Evolutionary conservation across 1,140 invertebrate species (phyloP).

Genomic region (Lamellibrachia luymesi): DNA sequence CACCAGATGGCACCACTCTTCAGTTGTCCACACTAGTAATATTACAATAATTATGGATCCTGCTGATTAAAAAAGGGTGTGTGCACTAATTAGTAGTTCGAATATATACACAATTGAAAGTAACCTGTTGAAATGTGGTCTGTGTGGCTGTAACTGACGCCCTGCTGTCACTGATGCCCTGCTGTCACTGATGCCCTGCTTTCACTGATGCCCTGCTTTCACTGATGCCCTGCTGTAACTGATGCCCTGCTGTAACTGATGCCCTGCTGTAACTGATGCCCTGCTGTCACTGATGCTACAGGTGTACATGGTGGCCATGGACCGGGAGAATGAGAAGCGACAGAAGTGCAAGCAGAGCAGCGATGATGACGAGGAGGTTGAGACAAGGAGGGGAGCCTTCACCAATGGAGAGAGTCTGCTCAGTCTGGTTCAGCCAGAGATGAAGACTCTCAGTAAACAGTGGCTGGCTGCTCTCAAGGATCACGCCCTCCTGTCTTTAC

Average conservation of each 20-base stretch:
- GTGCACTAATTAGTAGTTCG: no score
- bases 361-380: constrained; percentile 52
- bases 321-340: constrained; percentile 71
- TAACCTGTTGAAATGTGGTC: no score
- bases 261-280: neutral
- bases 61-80: no score
- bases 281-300: constrained; percentile 40
- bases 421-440: constrained; percentile 89
- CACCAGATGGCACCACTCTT: no score
- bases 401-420: constrained; percentile 70
- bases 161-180: no score
- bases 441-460: constrained; percentile 84
- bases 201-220: neutral
- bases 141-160: no score
- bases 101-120: no score
- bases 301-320: constrained; percentile 93
- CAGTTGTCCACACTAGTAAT: no score
- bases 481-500: constrained; percentile 89
- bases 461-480: constrained; percentile 94
- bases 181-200: no score
- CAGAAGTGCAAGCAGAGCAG: constrained; percentile 25
- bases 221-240: neutral
- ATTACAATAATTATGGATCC: no score
- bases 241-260: no score
- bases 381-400: constrained; percentile 39